Percentiles rank a stretch among this genome's conserved stretches.
Conservation (phyloP, 1,140 invertebrate genomes). For the Zaprionus africanus region DNA sequence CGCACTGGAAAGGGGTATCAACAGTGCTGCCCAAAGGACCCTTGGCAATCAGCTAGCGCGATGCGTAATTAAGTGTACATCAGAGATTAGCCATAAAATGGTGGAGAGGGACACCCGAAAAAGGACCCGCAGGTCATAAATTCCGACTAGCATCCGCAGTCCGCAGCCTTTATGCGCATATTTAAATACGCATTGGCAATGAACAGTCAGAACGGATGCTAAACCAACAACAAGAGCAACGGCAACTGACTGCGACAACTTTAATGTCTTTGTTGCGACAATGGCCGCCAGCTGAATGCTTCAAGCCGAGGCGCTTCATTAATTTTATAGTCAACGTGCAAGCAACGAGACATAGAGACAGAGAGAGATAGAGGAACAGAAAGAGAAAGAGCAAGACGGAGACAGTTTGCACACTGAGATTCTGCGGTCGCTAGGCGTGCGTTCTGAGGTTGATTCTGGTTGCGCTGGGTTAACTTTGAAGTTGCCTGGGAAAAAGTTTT, state of each 20-base stretch:
- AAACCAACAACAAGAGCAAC: slow-evolving; percentile 32
- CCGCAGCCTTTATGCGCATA: slow-evolving; percentile 70
- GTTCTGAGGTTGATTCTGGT: slow-evolving; percentile 47
- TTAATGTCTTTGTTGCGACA: slow-evolving; percentile 73
- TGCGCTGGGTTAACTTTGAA: slow-evolving; percentile 70
- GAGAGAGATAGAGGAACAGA: not conserved
- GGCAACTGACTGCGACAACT: slow-evolving; percentile 52
- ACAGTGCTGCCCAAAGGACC: slow-evolving; percentile 31
- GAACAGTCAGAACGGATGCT: slow-evolving; percentile 31
- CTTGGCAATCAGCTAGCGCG: slow-evolving; percentile 65
- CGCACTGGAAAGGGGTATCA: slow-evolving; percentile 16
- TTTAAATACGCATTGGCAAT: slow-evolving; percentile 75
- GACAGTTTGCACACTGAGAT: slow-evolving; percentile 15
- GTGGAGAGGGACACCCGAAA: not conserved
- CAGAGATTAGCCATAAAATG: slow-evolving; percentile 75
- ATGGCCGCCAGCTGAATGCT: slow-evolving; percentile 37
- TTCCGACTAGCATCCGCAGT: slow-evolving; percentile 27
- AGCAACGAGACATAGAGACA: not conserved
- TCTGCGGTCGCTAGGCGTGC: slow-evolving; percentile 37
- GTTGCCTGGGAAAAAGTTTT: slow-evolving; percentile 72
- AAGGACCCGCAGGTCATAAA: slow-evolving; percentile 36
- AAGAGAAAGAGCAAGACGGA: not conserved
- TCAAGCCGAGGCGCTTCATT: slow-evolving; percentile 72
- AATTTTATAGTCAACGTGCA: slow-evolving; percentile 70
- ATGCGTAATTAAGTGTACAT: slow-evolving; percentile 80